Base-by-base conservation (phyloP, 1,140 invertebrate species). In the Anoplolepis gracilipes region DNA sequence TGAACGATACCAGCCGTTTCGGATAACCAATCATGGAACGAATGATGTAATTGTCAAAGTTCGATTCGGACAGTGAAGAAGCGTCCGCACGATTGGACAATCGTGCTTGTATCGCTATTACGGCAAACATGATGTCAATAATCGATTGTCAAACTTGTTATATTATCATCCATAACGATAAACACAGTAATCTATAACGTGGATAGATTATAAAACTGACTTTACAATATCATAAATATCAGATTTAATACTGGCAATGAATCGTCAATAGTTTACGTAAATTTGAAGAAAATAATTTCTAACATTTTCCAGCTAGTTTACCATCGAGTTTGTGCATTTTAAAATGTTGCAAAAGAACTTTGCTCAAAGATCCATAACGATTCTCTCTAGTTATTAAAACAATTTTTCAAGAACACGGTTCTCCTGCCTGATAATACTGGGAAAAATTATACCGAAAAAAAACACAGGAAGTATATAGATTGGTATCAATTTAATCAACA, bases 41-140 rank as follows among this genome's bases (percentile, higher is more conserved):
- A 39, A 13, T 53, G 25, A 28, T 59, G 36, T 61, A 82, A 82
- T 81, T 81, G 64, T 69, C 64, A 11, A 70, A 70, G 33, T 72
- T 72, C 2, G 25, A 55, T 79, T 70, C 57, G 30, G 5, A 61
- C 53, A 33, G 19, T 59, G 39, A 82, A 72, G 65, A 28, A 72
- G 55, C 70, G 33, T 61, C 39, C 28, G n/a, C n/a, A n/a, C n/a
- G 28, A 28, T 11, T 30, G 28, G 4, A 10, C 33, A 46, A 30
- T 73, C 19, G 55, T 13, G 33, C 36, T 10, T 22, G 19, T 33
- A 28, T 11, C 62, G 22, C 11, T 22, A n/a, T 67, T 78, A 55
- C n/a, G 4, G 11, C 42, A 46, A 77, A 77, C 6, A 11, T 28
- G n/a, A 30, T 42, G n/a, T 70, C 49, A 59, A 81, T 81, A 70